These are phyloP conservation scores for Rattus rattus DNA, from an alignment of 2,113 vertebrate genomes.

Conservation along the genomic window DNA sequence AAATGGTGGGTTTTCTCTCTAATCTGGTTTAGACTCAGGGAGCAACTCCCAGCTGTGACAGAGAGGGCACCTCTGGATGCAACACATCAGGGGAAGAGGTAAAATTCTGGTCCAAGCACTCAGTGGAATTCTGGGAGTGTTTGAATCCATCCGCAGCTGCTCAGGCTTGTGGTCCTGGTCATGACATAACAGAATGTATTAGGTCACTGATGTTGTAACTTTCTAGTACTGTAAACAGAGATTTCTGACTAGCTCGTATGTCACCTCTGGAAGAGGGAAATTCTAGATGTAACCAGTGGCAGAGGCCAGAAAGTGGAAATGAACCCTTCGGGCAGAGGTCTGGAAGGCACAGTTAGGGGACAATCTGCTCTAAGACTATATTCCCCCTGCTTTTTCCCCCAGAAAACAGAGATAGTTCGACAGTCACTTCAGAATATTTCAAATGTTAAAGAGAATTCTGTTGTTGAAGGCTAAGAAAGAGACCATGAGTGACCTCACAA, in stretches of 20 bases:
- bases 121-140: accelerated
- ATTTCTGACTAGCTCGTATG: neutral
- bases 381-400: neutral
- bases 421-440: neutral
- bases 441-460: neutral
- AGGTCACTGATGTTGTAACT: neutral
- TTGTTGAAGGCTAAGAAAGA: neutral
- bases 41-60: too few species aligned
- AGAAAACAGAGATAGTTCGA: neutral
- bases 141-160: accelerated
- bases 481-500: too few species aligned
- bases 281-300: too few species aligned
- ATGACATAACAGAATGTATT: accelerated
- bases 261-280: neutral
- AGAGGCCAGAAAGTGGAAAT: neutral
- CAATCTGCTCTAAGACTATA: neutral
- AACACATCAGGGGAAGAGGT: accelerated
- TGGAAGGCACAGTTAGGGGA: neutral
- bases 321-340: accelerated
- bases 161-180: accelerated
- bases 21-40: neutral
- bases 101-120: accelerated
- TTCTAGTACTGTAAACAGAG: neutral
- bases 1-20: neutral
- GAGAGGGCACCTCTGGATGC: neutral